Base-by-base conservation (phyloP, 2,113 vertebrate species). In the Odontophorus gujanensis region DNA sequence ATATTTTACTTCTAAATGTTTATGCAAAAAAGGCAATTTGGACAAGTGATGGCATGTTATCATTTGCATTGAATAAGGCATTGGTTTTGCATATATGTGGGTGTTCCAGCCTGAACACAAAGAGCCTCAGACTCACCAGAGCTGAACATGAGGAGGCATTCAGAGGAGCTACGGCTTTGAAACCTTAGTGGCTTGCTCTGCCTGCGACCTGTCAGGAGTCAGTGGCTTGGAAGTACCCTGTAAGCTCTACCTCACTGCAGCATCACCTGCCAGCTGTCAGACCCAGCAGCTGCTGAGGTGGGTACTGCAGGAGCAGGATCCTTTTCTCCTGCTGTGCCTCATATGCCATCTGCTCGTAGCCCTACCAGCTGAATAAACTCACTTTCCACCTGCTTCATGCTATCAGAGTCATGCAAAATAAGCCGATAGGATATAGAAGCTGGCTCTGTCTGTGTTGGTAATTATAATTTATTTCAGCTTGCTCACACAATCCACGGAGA, bases 361-460 rank as follows among this genome's bases (percentile, higher is more conserved):
- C 58, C 32, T 38, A 40, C 58, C 42, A 66, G 32, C 55, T 82
- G 79, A 50, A 82, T 19, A 36, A 94, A 48, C 62, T 25, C 26
- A 28, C 63, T 62, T 77, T 63, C 79, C 87, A 73, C 79, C 78
- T 89, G 67, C 45, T 82, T 38, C 25, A 4, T 69, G 67, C 67
- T 69, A 25, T 71, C 62, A 16, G 55, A 30, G 48, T 83, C 36
- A 2, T 73, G 58, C 40, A 32, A 66, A 94, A 63, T 45, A 65
- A 66, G 14, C 0, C 0, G 11, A 8, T 63, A 2, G 2, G n/a
- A 18, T 73, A 25, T 1, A 40, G 42, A 67, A 26, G 11, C 50
- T 80, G 62, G 30, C 59, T 77, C 26, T 87, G 1, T 6, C n/a
- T 76, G 36, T 22, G 16, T 15, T 21, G 30, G 28, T 28, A 77